phyloP scores from a whole-genome alignment of 2,888 invertebrate genomes.

The Chrysina gloriosa region DNA sequence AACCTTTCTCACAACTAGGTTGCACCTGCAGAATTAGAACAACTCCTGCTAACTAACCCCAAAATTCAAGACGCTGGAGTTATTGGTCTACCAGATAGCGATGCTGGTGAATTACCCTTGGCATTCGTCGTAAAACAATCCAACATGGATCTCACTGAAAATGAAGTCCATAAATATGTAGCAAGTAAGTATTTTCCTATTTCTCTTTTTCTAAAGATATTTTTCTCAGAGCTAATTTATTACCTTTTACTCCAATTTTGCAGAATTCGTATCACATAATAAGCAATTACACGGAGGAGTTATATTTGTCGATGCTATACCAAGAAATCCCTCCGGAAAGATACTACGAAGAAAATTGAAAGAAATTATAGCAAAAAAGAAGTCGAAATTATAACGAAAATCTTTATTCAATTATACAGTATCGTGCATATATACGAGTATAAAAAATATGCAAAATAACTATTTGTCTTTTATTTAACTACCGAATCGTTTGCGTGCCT shows the following conservation, averaged over 20 bases:
- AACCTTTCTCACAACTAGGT: slow-evolving; percentile 55
- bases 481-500: too few relatives aligned
- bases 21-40: slow-evolving; percentile 88
- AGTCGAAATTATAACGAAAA: slow-evolving; percentile 28
- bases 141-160: slow-evolving; percentile 66
- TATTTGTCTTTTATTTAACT: too few relatives aligned
- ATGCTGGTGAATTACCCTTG: slow-evolving; percentile 80
- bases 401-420: too few relatives aligned
- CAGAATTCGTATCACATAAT: slow-evolving; percentile 70
- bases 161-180: slow-evolving; percentile 64
- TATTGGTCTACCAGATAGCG: slow-evolving; percentile 80
- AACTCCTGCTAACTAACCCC: slow-evolving; percentile 77
- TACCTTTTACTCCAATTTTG: background rate
- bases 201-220: slow-evolving; percentile 57
- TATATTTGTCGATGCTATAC: slow-evolving; percentile 65
- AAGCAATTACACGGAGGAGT: slow-evolving; percentile 77
- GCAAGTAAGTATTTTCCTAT: slow-evolving; percentile 56
- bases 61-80: slow-evolving; percentile 85
- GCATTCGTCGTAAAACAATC: slow-evolving; percentile 80
- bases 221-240: background rate
- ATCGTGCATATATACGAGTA: too few relatives aligned
- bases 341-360: slow-evolving; percentile 62
- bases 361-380: slow-evolving; percentile 39
- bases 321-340: slow-evolving; percentile 66
- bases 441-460: too few relatives aligned